Evolutionary conservation across 2,797 vertebrate genomes (phyloP).

Genomic region (Alosa sapidissima): DNA sequence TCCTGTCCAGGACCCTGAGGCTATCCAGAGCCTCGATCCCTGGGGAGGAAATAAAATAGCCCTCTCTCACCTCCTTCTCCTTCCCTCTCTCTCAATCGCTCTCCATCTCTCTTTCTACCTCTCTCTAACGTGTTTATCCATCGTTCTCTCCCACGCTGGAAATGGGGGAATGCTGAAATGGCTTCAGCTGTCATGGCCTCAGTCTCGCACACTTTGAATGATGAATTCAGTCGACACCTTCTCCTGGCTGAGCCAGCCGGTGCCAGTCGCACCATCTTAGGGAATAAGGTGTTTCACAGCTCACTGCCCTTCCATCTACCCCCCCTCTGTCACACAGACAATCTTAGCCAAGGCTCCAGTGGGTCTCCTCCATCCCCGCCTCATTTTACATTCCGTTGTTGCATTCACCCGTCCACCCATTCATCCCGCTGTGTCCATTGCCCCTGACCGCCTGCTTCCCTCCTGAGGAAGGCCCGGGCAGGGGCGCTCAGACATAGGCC

Average conservation of each 20-base stretch:
- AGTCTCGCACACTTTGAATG: not conserved
- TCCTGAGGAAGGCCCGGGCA: not conserved
- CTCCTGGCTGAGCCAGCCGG: not conserved
- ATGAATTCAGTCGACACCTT: not conserved
- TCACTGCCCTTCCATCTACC: not conserved
- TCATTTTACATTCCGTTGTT: not conserved
- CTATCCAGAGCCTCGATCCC: not conserved
- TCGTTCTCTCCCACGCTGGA: not conserved
- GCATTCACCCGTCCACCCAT: not conserved
- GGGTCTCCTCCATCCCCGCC: not conserved
- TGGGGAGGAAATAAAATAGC: not conserved
- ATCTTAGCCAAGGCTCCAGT: not conserved
- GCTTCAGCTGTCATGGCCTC: not conserved
- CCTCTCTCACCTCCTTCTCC: not conserved
- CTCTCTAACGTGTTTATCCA: not conserved
- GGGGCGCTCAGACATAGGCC: constrained; percentile 79
- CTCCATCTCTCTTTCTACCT: not conserved
- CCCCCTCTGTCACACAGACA: not conserved
- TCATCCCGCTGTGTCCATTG: not conserved
- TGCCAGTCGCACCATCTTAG: constrained; percentile 3
- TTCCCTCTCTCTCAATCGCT: not conserved
- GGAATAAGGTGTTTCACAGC: not conserved
- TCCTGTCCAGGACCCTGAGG: not conserved
- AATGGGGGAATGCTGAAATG: not conserved
- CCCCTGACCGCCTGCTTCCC: not conserved